phyloP scores from a whole-genome alignment of 2,113 vertebrate genomes.

The Myrmecophaga tridactyla region DNA sequence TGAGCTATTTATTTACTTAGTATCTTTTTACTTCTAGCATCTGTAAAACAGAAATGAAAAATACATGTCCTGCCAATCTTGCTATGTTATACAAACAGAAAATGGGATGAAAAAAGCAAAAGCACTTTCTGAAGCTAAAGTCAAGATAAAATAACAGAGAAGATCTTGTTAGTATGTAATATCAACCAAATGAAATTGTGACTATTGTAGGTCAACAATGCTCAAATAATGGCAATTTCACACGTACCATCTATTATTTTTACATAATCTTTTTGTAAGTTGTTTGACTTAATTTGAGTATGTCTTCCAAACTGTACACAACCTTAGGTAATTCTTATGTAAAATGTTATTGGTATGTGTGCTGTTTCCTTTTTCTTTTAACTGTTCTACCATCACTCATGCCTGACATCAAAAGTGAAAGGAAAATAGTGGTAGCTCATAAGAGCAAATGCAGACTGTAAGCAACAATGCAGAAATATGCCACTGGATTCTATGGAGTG shows the following conservation, averaged over 20 bases:
- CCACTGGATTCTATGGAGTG: neutral
- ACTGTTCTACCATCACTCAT: neutral
- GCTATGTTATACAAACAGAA: neutral
- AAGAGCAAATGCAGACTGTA: neutral
- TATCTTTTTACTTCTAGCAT: slow-evolving; percentile 2
- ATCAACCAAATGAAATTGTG: neutral
- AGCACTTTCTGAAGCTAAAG: slow-evolving; percentile 20
- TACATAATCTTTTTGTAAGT: slow-evolving; percentile 1
- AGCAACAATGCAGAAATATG: neutral
- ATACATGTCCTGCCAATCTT: neutral
- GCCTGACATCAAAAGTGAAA: neutral
- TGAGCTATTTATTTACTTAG: slow-evolving; percentile 1
- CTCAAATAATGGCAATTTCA: neutral
- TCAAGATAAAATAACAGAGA: slow-evolving; percentile 2
- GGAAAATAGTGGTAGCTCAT: neutral
- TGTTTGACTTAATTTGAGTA: slow-evolving; percentile 10
- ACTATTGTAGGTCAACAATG: neutral
- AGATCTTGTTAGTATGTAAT: neutral
- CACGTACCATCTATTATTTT: neutral
- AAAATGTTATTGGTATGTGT: neutral
- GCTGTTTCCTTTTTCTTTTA: neutral
- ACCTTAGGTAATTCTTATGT: neutral
- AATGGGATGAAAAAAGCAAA: neutral
- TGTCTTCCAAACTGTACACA: neutral
- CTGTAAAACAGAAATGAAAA: slow-evolving; percentile 22